Base-by-base conservation (phyloP, 1,140 invertebrate species). In the Saccostrea echinata region DNA sequence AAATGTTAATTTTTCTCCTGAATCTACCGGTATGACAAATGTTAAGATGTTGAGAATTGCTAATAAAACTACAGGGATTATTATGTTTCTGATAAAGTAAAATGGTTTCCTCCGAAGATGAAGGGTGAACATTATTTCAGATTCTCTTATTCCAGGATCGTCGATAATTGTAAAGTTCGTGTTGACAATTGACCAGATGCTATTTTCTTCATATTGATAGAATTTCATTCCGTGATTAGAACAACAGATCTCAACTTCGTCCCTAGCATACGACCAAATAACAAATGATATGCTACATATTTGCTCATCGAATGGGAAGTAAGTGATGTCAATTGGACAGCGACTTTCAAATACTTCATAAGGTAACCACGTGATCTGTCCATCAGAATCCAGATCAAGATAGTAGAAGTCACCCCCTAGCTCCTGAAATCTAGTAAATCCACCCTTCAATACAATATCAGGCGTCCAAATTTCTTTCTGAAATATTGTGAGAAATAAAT, bases 291-390 rank as follows among this genome's bases (percentile, higher is more conserved):
- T 89, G 4, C 91, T 92, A 91, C 97, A 97, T 0, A 91, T 95
- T 91, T 97, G 97, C n/a, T 93, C 94, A 92, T 97, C 97, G 88
- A 96, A 97, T 0, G 97, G 97, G 97, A 97, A 97, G n/a, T 96
- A 94, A n/a, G 94, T 94, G 64, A 97, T 94, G 95, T 99, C 97
- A 91, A 99, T 98, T 96, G 98, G 97, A 94, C 98, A 99, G 95
- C 98, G 89, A 97, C 98, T 99, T 94, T 99, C 99, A 94, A 99
- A 99, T 93, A 99, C 99, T 13, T 98, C 98, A 51, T 98, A 98
- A 57, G 98, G 98, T 93, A 98, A 98, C 98, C 98, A 99, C 71
- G 97, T 96, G 55, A 99, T 98, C 95, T 97, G 98, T 27, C 99
- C 99, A 95, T 98, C 98, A 94, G 97, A 97, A 92, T 92, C 86